Base-by-base conservation (phyloP, 2,797 vertebrate species). In the Ibycter americanus region DNA sequence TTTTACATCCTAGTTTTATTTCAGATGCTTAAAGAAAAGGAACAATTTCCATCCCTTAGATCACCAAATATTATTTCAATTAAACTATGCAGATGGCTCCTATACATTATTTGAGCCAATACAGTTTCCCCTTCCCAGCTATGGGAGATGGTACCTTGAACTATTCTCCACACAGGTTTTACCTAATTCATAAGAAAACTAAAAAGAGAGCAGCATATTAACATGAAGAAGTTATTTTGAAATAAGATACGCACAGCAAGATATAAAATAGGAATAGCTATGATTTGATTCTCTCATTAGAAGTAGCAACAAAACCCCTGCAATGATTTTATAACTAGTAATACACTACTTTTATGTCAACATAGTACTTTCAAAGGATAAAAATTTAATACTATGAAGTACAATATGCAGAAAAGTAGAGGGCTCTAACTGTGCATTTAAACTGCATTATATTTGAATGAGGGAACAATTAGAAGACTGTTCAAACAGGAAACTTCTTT, bases 1-100 rank as follows among this genome's bases (percentile, higher is more conserved):
- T 55, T 98, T 98, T 97, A 95, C 86, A 98, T 98, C 97, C 97
- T 62, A 89, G 96, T 92, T 97, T 97, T 97, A 96, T 96, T 98
- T 98, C 87, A 97, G 81, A 98, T 51, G 74, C 84, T 91, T 97
- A 96, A 96, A 95, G 87, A 97, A 95, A 97, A 96, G 78, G 83
- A 97, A 97, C 97, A 94, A 95, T 97, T 98, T 97, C 97, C 91
- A 97, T 95, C 94, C 94, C 95, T 97, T 97, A 96, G 95, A 97
- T 97, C 96, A 97, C 89, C 89, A 95, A 98, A 96, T 97, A 97
- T 97, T 97, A 98, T 96, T 98, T 97, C 96, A 97, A 96, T 97
- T 97, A 97, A 97, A 86, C 79, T 93, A 91, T 93, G 93, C 79
- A 96, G 89, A 97, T 91, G 90, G 94, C 92, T 96, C 93, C 85